Base-by-base conservation (phyloP, 2,113 vertebrate genomes). In the Recurvirostra avosetta region DNA sequence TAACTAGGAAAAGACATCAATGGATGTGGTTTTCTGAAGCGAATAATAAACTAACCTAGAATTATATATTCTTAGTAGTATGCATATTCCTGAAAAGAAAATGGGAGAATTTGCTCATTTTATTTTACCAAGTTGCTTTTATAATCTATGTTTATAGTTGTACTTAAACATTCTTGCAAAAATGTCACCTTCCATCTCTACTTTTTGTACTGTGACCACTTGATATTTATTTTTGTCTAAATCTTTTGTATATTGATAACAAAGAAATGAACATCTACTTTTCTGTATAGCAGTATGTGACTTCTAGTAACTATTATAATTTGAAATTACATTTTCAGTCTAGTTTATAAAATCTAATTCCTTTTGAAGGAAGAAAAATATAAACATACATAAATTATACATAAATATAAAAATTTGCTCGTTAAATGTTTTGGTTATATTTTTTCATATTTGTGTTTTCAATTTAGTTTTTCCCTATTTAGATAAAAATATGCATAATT, bases 381-480 rank as follows among this genome's bases (percentile, higher is more conserved):
- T 50, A 50, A 50, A 50, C 11, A 50, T 50, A 50, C 49, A 50
- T 50, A 50, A 50, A 25, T 50, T 32, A 74, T 70, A 77, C 11
- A 49, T 63, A 75, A 81, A 45, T 55, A 47, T 13, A 79, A 93
- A 91, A 73, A 87, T 73, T 70, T 96, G 30, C 86, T 94, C 90
- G 53, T 78, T 97, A 89, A 95, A 94, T 77, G 50, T 93, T 91
- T 91, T 71, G 61, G n/a, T 86, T 97, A 66, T 88, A 77, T 96
- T 92, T 98, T 97, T 97, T 96, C 73, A 96, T 70, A 52, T 97
- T 97, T 96, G 40, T 81, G 73, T 97, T 97, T 97, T 98, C 93
- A 96, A 58, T 96, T 94, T 97, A 95, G 43, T 16, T 94, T 97
- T 96, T 83, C 81, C 91, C 88, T 93, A 23, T 95, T 97, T 96